Base-by-base conservation (phyloP, 2,888 invertebrate genomes). In the Apodemia duryi region DNA sequence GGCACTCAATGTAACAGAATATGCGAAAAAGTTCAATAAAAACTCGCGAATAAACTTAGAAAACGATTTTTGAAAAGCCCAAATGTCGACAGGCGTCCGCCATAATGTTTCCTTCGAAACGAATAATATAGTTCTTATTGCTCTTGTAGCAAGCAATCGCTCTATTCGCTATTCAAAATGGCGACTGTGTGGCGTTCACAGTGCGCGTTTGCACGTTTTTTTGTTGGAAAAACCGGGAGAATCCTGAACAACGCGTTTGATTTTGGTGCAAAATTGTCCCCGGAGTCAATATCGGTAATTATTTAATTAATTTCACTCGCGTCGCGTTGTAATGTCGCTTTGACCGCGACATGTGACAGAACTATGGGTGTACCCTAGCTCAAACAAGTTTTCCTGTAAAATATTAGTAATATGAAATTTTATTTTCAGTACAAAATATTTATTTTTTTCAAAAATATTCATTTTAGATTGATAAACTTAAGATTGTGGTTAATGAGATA, bases 91-190 rank as follows among this genome's bases (percentile, higher is more conserved):
- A 91, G 91, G 90, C 91, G 90, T 90, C 92, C 91, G 92, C 92
- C 92, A 92, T 92, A 88, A 91, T 92, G 92, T 92, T 92, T 92
- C 92, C 92, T 92, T 91, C 91, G 91, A 88, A 91, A 91, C 91
- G 91, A 92, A 91, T 92, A 91, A 91, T 91, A 91, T 92, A 88
- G 90, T 91, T 92, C 92, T 91, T 92, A 91, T 91, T 92, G 91
- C 90, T 91, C 88, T 89, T 89, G 88, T 85, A 89, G 88, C 90
- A 86, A 88, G 89, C 75, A 72, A 88, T 88, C 86, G 85, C 91
- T 92, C 92, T 92, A 92, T 91, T 92, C 91, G 92, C 92, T 92
- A 92, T 92, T 91, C 92, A 92, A 92, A 91, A 92, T 92, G 92
- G 92, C 92, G 92, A 88, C 92, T 77, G 88, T 91, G 88, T 85